Percentiles rank a stretch among this genome's conserved stretches.
Conservation (phyloP, 2,888 invertebrate species). For the Thumatha senex region DNA sequence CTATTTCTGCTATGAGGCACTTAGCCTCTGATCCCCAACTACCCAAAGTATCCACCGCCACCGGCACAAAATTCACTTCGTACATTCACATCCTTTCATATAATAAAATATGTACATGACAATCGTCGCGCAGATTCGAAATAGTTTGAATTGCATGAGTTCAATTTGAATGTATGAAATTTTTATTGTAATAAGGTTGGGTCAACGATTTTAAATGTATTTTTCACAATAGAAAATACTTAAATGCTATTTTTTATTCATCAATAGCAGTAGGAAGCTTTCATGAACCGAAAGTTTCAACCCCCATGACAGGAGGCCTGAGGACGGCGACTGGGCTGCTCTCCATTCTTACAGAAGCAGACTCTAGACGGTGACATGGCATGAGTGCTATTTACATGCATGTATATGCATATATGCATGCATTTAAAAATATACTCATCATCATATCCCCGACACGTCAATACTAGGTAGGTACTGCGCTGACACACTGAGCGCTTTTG, state of each 20-base stretch:
- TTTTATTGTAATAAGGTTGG: conserved; percentile 10
- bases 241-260: neutral
- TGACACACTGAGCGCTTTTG: conserved; percentile 47
- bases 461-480: conserved; percentile 23
- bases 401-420: no score
- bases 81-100: neutral
- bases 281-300: no score
- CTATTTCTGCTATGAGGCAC: no score
- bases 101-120: neutral
- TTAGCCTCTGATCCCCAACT: no score
- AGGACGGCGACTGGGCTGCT: no score
- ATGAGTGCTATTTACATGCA: no score
- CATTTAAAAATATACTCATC: neutral
- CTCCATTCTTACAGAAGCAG: no score
- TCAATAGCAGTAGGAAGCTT: no score
- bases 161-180: conserved; percentile 23
- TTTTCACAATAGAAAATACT: neutral
- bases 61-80: no score
- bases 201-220: neutral
- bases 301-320: no score
- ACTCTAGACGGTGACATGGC: no score
- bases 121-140: neutral
- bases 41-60: no score
- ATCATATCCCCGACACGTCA: conserved; percentile 15
- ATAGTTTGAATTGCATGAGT: conserved; percentile 1